These are phyloP conservation scores for Uromys caudimaculatus DNA, from an alignment of 2,797 vertebrate genomes.

Conservation along the genomic window DNA sequence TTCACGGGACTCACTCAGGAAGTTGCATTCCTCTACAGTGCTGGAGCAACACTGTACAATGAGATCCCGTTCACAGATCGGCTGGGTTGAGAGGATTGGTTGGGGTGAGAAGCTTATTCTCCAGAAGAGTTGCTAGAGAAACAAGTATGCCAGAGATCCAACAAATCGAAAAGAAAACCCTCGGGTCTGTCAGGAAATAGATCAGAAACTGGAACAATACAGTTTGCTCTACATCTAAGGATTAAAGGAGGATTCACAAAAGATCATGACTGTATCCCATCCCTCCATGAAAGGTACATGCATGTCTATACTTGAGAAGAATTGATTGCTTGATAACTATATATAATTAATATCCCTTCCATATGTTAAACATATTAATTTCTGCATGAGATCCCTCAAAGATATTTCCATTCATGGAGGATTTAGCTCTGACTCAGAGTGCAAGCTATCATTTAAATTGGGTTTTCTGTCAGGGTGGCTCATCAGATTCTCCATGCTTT, in stretches of 20 bases:
- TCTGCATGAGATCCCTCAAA: background rate
- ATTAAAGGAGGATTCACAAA: background rate
- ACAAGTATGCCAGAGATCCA: background rate
- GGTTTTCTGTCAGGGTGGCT: background rate
- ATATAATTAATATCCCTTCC: background rate
- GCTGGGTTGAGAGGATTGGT: background rate
- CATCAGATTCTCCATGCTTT: background rate
- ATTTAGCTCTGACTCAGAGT: conserved; percentile 10
- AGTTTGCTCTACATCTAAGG: background rate
- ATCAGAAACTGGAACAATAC: background rate
- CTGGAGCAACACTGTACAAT: background rate
- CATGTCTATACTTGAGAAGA: background rate
- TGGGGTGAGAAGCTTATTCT: background rate
- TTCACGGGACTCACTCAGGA: background rate
- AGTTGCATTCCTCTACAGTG: background rate
- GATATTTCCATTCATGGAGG: background rate
- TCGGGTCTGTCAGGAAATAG: background rate
- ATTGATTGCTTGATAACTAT: background rate
- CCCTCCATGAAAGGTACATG: background rate
- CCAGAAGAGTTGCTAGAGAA: background rate
- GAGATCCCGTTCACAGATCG: background rate
- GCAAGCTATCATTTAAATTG: conserved; percentile 31
- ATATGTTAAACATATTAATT: background rate
- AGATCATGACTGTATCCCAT: background rate
- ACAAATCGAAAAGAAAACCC: background rate